A percentile compares a stretch with the other conserved stretches of the same genome.
Conservation (phyloP, 2,797 vertebrate genomes). For the Rachycentron canadum region DNA sequence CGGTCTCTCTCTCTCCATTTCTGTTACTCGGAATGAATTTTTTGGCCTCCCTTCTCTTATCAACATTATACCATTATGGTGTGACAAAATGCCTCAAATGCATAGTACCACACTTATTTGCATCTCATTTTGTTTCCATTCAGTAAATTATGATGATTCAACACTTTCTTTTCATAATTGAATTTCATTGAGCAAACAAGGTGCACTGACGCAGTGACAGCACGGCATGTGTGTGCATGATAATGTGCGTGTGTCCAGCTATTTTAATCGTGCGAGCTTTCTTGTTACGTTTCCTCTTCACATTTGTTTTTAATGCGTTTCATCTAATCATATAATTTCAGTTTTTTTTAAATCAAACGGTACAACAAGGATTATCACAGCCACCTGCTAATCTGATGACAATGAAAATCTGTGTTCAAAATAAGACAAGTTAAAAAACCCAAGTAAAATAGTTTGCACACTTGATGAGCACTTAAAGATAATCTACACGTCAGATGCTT, state of each 20-base stretch:
- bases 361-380: neutral
- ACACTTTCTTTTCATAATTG: conserved; percentile 81
- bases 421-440: neutral
- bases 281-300: conserved; percentile 19
- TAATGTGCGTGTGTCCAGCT: neutral
- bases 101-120: conserved; percentile 80
- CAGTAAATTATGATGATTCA: conserved; percentile 79
- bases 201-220: conserved; percentile 54
- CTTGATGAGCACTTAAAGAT: conserved; percentile 1
- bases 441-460: neutral
- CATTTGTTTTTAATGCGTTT: conserved; percentile 12
- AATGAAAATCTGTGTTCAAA: neutral
- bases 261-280: conserved; percentile 24
- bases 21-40: conserved; percentile 59
- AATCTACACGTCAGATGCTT: conserved; percentile 4
- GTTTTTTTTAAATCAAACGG: neutral
- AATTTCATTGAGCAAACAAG: conserved; percentile 75
- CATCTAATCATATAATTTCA: neutral
- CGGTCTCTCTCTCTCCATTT: conserved; percentile 49
- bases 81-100: conserved; percentile 81
- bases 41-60: conserved; percentile 74
- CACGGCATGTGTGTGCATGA: conserved; percentile 27
- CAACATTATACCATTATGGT: conserved; percentile 76
- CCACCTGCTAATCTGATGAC: neutral
- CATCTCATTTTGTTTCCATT: conserved; percentile 82